phyloP scores from a whole-genome alignment of 2,113 vertebrate species.

The Barnardius zonarius region DNA sequence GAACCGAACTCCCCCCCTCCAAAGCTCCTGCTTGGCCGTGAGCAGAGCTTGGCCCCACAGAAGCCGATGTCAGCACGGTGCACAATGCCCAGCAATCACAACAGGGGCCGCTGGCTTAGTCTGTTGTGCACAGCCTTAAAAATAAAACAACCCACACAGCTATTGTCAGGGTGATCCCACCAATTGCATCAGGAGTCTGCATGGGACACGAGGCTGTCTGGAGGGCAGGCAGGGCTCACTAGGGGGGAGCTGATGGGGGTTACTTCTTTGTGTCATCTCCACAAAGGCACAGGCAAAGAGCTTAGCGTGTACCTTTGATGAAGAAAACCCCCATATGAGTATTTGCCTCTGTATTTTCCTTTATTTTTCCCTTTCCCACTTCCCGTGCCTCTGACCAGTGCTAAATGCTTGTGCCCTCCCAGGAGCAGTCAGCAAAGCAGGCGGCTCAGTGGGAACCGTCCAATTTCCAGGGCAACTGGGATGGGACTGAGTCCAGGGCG shows the following conservation, averaged over 20 bases:
- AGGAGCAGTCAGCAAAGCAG: background rate
- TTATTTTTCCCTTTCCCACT: background rate
- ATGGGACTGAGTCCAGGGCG: background rate
- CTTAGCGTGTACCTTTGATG: background rate
- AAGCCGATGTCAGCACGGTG: background rate
- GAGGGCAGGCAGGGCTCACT: background rate
- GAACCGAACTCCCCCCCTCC: background rate
- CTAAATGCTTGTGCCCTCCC: background rate
- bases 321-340: background rate
- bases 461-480: conserved; percentile 44
- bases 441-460: background rate
- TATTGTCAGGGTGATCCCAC: conserved; percentile 29
- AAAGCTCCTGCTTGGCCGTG: rapidly evolving
- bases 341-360: background rate
- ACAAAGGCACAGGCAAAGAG: background rate
- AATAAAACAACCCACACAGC: background rate
- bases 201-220: background rate
- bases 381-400: background rate
- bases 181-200: background rate
- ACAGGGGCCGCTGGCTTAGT: background rate
- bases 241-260: background rate
- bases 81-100: conserved; percentile 21
- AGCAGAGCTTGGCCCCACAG: background rate
- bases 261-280: background rate
- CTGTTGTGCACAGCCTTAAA: background rate